These are phyloP conservation scores for Odocoileus virginianus DNA, from an alignment of 2,113 vertebrate genomes.

Conservation along the genomic window DNA sequence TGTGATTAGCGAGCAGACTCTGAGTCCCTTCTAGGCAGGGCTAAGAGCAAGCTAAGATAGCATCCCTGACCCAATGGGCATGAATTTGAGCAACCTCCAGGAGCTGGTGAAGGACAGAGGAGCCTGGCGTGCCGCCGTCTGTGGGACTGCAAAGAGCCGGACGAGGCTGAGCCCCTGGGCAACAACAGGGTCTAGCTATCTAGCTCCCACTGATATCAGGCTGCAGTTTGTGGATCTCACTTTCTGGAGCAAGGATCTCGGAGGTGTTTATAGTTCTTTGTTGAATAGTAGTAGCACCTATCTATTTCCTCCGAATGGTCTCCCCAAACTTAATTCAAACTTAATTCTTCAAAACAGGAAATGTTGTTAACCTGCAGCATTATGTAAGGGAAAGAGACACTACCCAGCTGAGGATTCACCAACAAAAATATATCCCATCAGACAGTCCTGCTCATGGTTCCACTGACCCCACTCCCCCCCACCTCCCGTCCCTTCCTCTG, in stretches of 20 bases:
- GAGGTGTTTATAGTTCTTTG: not conserved
- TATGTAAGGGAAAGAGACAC: not conserved
- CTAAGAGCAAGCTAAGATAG: not conserved
- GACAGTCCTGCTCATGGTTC: not conserved
- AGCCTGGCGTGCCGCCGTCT: not conserved
- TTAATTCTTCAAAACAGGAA: not conserved
- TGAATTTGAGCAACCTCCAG: not conserved
- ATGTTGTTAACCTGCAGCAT: not conserved
- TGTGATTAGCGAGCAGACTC: not conserved
- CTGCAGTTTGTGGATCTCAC: not conserved
- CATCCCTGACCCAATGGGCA: not conserved
- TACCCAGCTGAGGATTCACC: not conserved
- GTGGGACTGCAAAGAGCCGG: not conserved
- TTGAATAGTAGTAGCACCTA: not conserved
- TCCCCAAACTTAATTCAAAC: not conserved
- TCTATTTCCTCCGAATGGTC: not conserved
- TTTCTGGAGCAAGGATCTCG: not conserved
- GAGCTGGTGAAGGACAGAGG: not conserved
- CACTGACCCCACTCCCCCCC: not conserved
- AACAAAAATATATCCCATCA: not conserved
- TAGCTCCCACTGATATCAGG: not conserved
- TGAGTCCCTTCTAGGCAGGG: not conserved
- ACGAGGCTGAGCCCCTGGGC: fast-evolving
- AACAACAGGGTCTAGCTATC: not conserved
- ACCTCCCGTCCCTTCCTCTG: not conserved